Evolutionary conservation across 2,113 vertebrate species (phyloP), one percentile per base, ranked within the genome.

Genomic region (Caloenas nicobarica): DNA sequence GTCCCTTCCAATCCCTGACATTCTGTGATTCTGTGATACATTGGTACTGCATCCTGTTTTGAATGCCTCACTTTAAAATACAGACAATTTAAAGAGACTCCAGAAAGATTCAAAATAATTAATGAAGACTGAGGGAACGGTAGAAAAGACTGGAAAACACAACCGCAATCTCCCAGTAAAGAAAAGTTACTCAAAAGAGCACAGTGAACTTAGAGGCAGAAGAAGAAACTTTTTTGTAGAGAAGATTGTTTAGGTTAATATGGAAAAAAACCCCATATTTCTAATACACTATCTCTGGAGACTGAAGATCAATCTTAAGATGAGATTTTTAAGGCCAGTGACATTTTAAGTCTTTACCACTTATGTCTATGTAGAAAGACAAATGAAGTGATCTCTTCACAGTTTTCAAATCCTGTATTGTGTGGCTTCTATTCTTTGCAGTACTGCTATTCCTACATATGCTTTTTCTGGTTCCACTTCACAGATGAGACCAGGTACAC

Each of bases 81-180:
- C 5, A 79, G 38, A 24, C 7, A 29, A 76, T 14, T 65, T 61
- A 65, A 95, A 82, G 38, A 81, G 26, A 65, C 40, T 82, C 57
- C 38, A 76, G 62, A 71, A 58, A 81, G 40, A 92, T 8, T 77
- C 50, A 88, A 94, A 88, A 69, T 57, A 86, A 69, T 48, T 82
- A 84, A 61, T 72, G 33, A 91, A 93, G 44, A 42, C 31, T 62
- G 58, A 66, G 83, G 54, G 18, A 91, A 40, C 15, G 13, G 22
- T 70, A 78, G 34, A 84, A 61, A 93, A 70, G n/a, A 25, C n/a
- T 74, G 66, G 72, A 40, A 61, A 34, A 53, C 2, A 42, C 22
- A 64, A 65, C 16, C 26, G 46, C 11, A 36, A 17, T 58, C 36
- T 77, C 31, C 22, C 22, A n/a, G 2, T 54, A 70, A 7, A 62